A percentile compares a stretch with the other conserved stretches of the same genome.
These are phyloP conservation scores for Centrocercus urophasianus DNA, from an alignment of 2,113 vertebrate species.

Conservation along the genomic window DNA sequence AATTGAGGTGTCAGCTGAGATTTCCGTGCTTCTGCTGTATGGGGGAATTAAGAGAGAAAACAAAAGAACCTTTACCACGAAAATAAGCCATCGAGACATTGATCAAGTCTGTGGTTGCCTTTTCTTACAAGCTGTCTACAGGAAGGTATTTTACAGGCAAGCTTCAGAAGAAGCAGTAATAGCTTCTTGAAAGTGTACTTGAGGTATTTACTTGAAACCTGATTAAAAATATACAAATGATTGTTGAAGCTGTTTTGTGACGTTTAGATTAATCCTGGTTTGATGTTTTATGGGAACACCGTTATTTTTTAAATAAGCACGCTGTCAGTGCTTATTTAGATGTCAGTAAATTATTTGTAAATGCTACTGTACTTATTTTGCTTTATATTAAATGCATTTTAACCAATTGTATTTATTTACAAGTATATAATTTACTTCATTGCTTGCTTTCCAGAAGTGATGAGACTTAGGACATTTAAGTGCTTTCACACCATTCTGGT, in stretches of 20 bases:
- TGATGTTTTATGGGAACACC: background rate
- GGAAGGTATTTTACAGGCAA: constrained; percentile 2
- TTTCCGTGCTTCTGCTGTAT: background rate
- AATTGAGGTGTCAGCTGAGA: background rate
- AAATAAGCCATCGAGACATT: background rate
- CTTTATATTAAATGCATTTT: background rate
- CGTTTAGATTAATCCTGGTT: background rate
- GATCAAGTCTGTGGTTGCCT: background rate
- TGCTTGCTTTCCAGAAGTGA: background rate
- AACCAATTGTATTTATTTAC: background rate
- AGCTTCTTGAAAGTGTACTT: background rate
- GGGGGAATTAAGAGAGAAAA: background rate
- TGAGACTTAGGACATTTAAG: background rate
- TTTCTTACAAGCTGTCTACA: background rate
- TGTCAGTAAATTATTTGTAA: background rate
- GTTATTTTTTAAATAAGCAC: background rate
- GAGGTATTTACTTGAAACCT: background rate
- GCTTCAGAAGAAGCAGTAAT: background rate
- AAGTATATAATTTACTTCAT: background rate
- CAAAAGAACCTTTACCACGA: background rate
- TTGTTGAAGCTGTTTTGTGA: constrained; percentile 3
- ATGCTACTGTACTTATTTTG: background rate
- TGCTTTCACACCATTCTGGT: background rate
- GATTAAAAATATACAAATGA: background rate
- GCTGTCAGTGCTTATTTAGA: background rate